phyloP scores from a whole-genome alignment of 1,140 invertebrate species.

The Rhagoletis zephyria region DNA sequence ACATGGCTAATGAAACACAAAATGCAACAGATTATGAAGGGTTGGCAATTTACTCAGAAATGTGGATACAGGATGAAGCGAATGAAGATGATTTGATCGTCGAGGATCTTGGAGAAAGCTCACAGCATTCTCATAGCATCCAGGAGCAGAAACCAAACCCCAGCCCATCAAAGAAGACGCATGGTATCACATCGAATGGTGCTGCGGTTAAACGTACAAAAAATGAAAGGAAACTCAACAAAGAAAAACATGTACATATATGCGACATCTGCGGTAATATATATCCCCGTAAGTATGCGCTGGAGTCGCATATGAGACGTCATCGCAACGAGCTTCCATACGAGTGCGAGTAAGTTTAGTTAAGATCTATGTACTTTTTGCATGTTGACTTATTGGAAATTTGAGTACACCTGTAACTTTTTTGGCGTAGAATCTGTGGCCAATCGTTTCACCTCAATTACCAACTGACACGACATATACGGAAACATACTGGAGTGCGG shows the following conservation, averaged over 20 bases:
- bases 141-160: not conserved
- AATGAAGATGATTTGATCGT: slow-evolving; percentile 32
- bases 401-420: slow-evolving; percentile 26
- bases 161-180: slow-evolving; percentile 41
- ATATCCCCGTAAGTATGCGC: slow-evolving; percentile 67
- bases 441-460: slow-evolving; percentile 69
- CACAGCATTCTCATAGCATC: not conserved
- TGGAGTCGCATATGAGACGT: slow-evolving; percentile 69
- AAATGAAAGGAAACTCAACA: slow-evolving; percentile 6
- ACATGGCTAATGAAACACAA: not conserved
- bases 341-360: slow-evolving; percentile 68
- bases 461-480: slow-evolving; percentile 70
- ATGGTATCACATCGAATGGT: slow-evolving; percentile 56
- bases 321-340: slow-evolving; percentile 69
- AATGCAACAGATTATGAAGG: slow-evolving; percentile 31
- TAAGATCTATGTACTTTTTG: not conserved
- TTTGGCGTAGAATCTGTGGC: slow-evolving; percentile 64
- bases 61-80: slow-evolving; percentile 26
- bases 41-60: slow-evolving; percentile 45
- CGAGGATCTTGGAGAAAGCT: not conserved
- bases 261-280: slow-evolving; percentile 70
- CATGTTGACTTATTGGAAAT: too few species aligned
- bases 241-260: slow-evolving; percentile 60
- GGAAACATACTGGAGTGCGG: slow-evolving; percentile 68
- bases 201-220: slow-evolving; percentile 51